phyloP scores from a whole-genome alignment of 2,113 vertebrate species.

The Takifugu flavidus region DNA sequence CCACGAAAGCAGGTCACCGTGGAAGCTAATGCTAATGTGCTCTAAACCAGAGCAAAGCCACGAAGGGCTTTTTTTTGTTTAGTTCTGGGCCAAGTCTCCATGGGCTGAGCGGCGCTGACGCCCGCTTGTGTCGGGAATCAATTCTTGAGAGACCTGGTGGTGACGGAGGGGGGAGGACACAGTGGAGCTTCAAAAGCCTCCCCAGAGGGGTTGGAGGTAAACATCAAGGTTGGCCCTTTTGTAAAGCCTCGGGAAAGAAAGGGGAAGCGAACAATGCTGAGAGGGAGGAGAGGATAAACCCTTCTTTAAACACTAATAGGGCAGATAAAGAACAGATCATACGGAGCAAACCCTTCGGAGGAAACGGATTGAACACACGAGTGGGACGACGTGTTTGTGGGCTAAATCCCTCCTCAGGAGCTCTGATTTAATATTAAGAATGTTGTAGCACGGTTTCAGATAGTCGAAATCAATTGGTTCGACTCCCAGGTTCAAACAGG shows the following conservation, averaged over 20 bases:
- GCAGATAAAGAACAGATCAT: too few species aligned
- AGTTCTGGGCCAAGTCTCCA: conserved; percentile 69
- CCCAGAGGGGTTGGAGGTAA: conserved; percentile 53
- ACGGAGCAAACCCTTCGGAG: too few species aligned
- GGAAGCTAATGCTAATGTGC: conserved; percentile 65
- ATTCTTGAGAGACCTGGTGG: conserved; percentile 66
- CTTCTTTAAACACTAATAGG: conserved; percentile 25
- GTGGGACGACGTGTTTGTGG: too few species aligned
- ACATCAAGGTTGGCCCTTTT: conserved; percentile 57
- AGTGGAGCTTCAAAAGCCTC: conserved; percentile 65
- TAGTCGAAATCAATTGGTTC: too few species aligned
- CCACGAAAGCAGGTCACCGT: conserved; percentile 51
- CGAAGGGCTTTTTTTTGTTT: conserved; percentile 64
- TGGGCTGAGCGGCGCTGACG: conserved; percentile 54
- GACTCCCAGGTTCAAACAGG: too few species aligned
- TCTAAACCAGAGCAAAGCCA: conserved; percentile 67
- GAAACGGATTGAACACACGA: too few species aligned
- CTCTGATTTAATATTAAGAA: too few species aligned
- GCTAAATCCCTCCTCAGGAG: too few species aligned
- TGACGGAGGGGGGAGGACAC: conserved; percentile 69
- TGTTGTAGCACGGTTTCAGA: too few species aligned
- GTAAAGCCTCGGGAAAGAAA: conserved; percentile 37
- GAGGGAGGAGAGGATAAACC: conserved; percentile 4
- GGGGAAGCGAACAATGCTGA: neutral
- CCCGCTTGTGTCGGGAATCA: conserved; percentile 64